Conservation (phyloP, 2,888 invertebrate genomes). For the Netelia inedita region DNA sequence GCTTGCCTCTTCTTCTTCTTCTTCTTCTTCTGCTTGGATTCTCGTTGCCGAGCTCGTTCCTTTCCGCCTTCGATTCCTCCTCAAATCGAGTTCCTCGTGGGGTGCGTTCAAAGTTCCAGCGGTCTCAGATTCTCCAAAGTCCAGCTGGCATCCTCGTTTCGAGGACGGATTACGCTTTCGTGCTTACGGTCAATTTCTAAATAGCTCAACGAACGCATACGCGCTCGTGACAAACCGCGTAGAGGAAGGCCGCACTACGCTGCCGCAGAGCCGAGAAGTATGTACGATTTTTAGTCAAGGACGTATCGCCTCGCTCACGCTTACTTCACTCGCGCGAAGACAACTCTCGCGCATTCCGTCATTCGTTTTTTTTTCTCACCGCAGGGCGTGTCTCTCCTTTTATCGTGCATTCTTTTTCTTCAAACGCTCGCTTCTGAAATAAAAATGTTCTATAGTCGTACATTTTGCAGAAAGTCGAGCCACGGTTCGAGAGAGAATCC, state of each 20-base stretch:
- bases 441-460: slow-evolving; percentile 19
- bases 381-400: slow-evolving; percentile 65
- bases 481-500: slow-evolving; percentile 22
- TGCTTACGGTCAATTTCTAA: slow-evolving; percentile 61
- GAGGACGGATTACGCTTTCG: slow-evolving; percentile 5
- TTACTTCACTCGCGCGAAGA: slow-evolving; percentile 50
- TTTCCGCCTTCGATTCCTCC: slow-evolving; percentile 27
- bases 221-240: slow-evolving; percentile 17
- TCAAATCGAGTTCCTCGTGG: background rate
- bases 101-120: background rate
- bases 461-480: slow-evolving; percentile 22
- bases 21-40: slow-evolving; percentile 14
- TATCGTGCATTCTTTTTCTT: slow-evolving; percentile 5
- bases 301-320: slow-evolving; percentile 56
- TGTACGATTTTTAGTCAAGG: slow-evolving; percentile 57
- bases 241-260: slow-evolving; percentile 37
- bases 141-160: slow-evolving; percentile 5
- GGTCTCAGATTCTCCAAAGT: slow-evolving; percentile 31
- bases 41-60: background rate
- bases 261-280: slow-evolving; percentile 37
- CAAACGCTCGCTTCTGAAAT: slow-evolving; percentile 37
- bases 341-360: slow-evolving; percentile 68
- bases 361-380: slow-evolving; percentile 58
- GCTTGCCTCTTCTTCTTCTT: slow-evolving; percentile 14
- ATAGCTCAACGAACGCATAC: slow-evolving; percentile 66